Conservation (phyloP, 2,113 vertebrate species). For the Rhabdomys dilectus region DNA sequence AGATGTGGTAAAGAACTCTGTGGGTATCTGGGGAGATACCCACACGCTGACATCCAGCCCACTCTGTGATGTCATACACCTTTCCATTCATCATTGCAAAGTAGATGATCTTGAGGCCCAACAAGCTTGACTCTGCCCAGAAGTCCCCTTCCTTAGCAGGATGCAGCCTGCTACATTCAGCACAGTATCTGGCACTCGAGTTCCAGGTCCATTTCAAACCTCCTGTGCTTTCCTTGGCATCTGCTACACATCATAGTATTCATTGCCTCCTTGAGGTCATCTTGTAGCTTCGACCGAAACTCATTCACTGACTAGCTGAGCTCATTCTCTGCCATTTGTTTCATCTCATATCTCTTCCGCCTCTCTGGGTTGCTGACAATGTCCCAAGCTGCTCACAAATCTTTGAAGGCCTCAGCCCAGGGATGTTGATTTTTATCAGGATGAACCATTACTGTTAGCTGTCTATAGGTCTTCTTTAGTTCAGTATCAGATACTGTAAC, state of each 20-base stretch:
- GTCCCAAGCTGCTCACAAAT: conserved; percentile 97
- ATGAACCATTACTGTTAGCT: conserved; percentile 91
- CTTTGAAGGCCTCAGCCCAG: conserved; percentile 95
- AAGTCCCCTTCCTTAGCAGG: conserved; percentile 95
- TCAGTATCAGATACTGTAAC: conserved; percentile 91
- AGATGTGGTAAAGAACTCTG: conserved; percentile 96
- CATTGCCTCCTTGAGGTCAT: conserved; percentile 97
- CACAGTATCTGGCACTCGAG: conserved; percentile 93
- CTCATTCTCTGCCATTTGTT: conserved; percentile 93
- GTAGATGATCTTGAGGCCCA: conserved; percentile 96
- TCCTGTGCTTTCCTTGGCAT: conserved; percentile 97
- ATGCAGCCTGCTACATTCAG: conserved; percentile 91
- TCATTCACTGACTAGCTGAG: conserved; percentile 94
- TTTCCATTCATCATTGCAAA: conserved; percentile 96
- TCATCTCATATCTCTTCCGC: conserved; percentile 93
- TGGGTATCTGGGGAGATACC: conserved; percentile 96
- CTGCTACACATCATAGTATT: conserved; percentile 98
- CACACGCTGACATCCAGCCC: conserved; percentile 96
- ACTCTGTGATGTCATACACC: conserved; percentile 98
- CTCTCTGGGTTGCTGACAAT: conserved; percentile 95
- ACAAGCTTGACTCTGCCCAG: conserved; percentile 97
- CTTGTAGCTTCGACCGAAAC: conserved; percentile 95
- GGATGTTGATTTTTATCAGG: conserved; percentile 98
- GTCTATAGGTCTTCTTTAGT: conserved; percentile 95
- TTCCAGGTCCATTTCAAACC: conserved; percentile 96